Evolutionary conservation across 2,888 invertebrate species (phyloP).

Genomic region (Drosophila cyrtoloma): DNA sequence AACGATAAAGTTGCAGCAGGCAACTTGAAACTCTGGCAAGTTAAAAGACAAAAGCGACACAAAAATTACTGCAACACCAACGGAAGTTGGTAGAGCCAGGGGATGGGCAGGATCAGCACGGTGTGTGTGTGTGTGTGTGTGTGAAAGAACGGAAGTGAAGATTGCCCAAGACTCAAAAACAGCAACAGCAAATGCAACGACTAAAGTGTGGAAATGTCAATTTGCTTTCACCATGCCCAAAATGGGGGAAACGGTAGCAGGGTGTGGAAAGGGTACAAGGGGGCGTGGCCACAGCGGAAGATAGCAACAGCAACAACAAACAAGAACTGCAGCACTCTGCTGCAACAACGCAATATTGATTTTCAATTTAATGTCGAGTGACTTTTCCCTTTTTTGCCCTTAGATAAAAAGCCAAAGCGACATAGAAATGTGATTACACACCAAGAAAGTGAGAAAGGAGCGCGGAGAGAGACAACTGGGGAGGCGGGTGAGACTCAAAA

Average conservation of each 20-base stretch:
- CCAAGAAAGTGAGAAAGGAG: background rate
- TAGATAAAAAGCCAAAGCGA: conserved; percentile 48
- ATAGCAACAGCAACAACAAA: conserved; percentile 44
- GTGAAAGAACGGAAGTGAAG: conserved; percentile 68
- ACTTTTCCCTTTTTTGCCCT: conserved; percentile 16
- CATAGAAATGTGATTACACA: conserved; percentile 42
- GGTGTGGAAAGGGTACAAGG: background rate
- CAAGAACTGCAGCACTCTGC: conserved; percentile 22
- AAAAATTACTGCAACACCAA: conserved; percentile 53
- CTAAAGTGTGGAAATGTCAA: conserved; percentile 77
- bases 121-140: conserved; percentile 12
- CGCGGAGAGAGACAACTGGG: background rate
- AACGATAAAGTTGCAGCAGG: conserved; percentile 66
- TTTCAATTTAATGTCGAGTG: conserved; percentile 75
- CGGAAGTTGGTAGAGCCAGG: background rate
- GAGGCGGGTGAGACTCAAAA: background rate
- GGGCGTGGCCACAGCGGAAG: conserved; percentile 27
- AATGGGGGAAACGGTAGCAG: conserved; percentile 4
- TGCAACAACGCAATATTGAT: conserved; percentile 71
- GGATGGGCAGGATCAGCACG: conserved; percentile 6
- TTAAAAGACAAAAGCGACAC: conserved; percentile 63
- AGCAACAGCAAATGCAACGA: conserved; percentile 33
- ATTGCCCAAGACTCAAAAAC: conserved; percentile 53
- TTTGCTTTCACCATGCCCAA: conserved; percentile 53
- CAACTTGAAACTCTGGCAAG: conserved; percentile 40